Evolutionary conservation across 2,797 vertebrate species (phyloP).

Genomic region (Gastrophryne carolinensis): DNA sequence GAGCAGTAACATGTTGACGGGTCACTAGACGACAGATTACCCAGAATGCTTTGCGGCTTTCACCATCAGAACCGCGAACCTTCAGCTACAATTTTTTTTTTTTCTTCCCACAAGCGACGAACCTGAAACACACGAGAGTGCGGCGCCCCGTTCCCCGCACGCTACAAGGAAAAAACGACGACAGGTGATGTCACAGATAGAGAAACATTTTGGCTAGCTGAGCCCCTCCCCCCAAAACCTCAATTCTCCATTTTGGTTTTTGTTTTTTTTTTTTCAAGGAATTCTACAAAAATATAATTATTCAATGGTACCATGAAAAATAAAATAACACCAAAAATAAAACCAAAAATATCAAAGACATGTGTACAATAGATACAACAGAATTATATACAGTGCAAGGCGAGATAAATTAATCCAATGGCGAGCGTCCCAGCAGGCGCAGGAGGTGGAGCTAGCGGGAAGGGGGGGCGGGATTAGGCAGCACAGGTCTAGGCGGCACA

Average conservation of each 20-base stretch:
- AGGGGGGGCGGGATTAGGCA: not conserved
- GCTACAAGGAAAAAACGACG: too few species aligned
- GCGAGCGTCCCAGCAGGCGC: not conserved
- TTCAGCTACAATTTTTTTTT: too few species aligned
- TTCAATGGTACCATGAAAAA: constrained; percentile 36
- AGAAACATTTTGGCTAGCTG: not conserved
- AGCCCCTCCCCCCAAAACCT: not conserved
- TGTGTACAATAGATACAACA: constrained; percentile 44
- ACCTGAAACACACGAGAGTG: too few species aligned
- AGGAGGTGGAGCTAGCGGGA: not conserved
- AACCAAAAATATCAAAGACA: constrained; percentile 5
- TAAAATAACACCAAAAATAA: constrained; percentile 6
- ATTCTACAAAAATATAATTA: constrained; percentile 50
- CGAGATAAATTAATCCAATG: constrained; percentile 4
- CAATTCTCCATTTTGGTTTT: constrained; percentile 36
- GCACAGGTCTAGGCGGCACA: not conserved
- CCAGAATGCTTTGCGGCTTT: too few species aligned
- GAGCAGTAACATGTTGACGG: too few species aligned
- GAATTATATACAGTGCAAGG: constrained; percentile 36
- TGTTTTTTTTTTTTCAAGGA: constrained; percentile 4
- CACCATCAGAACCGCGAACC: too few species aligned
- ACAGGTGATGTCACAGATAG: too few species aligned
- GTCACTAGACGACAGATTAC: too few species aligned
- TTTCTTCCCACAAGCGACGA: too few species aligned
- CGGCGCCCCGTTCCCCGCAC: too few species aligned